Base-by-base conservation (phyloP, 2,888 invertebrate genomes). In the Pristionchus entomophagus region DNA sequence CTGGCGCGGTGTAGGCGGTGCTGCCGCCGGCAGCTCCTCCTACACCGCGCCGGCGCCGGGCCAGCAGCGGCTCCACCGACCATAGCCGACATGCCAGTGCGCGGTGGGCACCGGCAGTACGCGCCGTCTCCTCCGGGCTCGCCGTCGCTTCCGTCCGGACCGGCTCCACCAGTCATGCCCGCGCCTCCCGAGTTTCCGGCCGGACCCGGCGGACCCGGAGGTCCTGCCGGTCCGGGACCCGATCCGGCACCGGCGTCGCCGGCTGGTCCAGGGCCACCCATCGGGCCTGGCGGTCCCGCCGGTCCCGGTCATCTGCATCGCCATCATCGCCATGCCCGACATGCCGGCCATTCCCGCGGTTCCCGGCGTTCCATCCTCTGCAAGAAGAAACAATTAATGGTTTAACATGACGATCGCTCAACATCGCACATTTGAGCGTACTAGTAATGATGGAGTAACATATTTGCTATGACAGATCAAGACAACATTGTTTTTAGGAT, bases 161-260 rank as follows among this genome's bases (percentile, higher is more conserved):
- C 88, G 49, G 88, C 87, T 41, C 59, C 73, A 86, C 88, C 88
- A 3, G 88, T 85, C 73, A 53, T 45, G 84, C 90, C 90, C 19
- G 87, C 87, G 65, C 77, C 82, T 88, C 89, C 89, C 12, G 88
- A 80, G 83, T 87, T 88, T 87, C 89, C 89, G 84, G 89, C 86
- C 81, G 88, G 87, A 83, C 89, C 89, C 41, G 88, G 86, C 77
- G 89, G 89, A 86, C 89, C 89, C n/a, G 89, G 88, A 62, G 89
- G 88, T 87, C 90, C 90, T 4, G 90, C 86, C 56, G 88, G 88
- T 8, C 88, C 87, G 65, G 88, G 88, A 41, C 85, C 88, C 53
- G 88, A 88, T 22, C 88, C 78, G n/a, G 86, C 88, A 35, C 87
- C 59, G 38, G 82, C 38, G 0, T 2, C 87, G 88, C 89, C 89